Evolutionary conservation across 2,113 vertebrate genomes (phyloP).

Genomic region (Hypomesus transpacificus): DNA sequence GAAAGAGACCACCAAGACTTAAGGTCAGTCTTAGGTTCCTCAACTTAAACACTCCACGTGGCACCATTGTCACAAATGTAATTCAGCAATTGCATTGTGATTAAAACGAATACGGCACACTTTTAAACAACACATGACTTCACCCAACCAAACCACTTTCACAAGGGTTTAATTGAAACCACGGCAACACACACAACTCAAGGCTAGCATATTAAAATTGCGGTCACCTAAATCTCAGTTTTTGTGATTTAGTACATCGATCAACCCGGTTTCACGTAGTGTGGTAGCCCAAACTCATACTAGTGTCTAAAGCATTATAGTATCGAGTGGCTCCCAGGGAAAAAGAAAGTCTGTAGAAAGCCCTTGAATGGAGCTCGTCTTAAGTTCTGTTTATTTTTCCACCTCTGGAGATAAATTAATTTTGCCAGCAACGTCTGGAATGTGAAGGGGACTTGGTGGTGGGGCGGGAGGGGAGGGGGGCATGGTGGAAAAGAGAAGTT

Average conservation of each 20-base stretch:
- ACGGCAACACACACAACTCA: too few species aligned
- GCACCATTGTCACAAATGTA: neutral
- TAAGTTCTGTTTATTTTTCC: slow-evolving; percentile 31
- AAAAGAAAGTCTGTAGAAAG: slow-evolving; percentile 6
- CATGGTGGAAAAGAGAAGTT: slow-evolving; percentile 4
- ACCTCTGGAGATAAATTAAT: slow-evolving; percentile 30
- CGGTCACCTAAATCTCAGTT: slow-evolving; percentile 17
- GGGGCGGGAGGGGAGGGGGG: neutral
- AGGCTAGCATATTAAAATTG: slow-evolving; percentile 1
- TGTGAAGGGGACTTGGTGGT: neutral
- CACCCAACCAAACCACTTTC: neutral
- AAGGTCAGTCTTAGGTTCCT: neutral
- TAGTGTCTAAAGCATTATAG: slow-evolving; percentile 12
- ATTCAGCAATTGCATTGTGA: slow-evolving; percentile 3
- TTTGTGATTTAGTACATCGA: neutral
- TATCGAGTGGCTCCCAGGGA: slow-evolving; percentile 13
- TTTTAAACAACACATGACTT: neutral
- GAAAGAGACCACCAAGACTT: neutral
- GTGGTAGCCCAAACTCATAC: neutral
- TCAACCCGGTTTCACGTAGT: neutral
- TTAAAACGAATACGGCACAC: slow-evolving; percentile 11
- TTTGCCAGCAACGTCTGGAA: slow-evolving; percentile 32
- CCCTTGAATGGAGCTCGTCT: slow-evolving; percentile 27
- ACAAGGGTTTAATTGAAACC: slow-evolving; percentile 13
- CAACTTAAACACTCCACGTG: neutral